A percentile compares a stretch with the other conserved stretches of the same genome.
Evolutionary conservation across 1,140 invertebrate species (phyloP).

Genomic region (Pentalonia nigronervosa): DNA sequence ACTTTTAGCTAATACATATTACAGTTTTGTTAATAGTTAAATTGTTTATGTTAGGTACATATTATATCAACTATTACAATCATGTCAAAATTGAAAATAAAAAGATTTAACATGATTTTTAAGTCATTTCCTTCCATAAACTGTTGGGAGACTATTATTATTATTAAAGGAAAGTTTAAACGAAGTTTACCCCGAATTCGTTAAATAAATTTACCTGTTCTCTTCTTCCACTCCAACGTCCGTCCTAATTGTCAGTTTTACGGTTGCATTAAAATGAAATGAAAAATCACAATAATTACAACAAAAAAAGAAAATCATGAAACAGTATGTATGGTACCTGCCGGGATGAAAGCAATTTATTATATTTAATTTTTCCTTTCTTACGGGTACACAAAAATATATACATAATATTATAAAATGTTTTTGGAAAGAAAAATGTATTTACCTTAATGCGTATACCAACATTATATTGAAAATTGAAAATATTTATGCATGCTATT

Average conservation of each 20-base stretch:
- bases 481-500: neutral
- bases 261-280: conserved; percentile 52
- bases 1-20: neutral
- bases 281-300: conserved; percentile 35
- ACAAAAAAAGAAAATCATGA: conserved; percentile 17
- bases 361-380: neutral
- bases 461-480: neutral
- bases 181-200: neutral
- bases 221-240: conserved; percentile 37
- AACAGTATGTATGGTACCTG: too few species aligned
- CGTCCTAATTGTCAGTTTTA: conserved; percentile 51
- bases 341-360: neutral
- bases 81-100: neutral
- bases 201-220: conserved; percentile 51
- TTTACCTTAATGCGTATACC: neutral
- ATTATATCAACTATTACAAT: neutral
- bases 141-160: conserved; percentile 7
- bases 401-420: neutral
- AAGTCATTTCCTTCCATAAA: conserved; percentile 34
- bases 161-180: neutral
- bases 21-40: neutral
- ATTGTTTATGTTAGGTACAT: neutral
- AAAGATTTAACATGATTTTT: neutral
- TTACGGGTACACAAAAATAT: neutral
- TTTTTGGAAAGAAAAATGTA: neutral